Evolutionary conservation across 1,140 invertebrate species (phyloP).

Genomic region (Spodoptera frugiperda): DNA sequence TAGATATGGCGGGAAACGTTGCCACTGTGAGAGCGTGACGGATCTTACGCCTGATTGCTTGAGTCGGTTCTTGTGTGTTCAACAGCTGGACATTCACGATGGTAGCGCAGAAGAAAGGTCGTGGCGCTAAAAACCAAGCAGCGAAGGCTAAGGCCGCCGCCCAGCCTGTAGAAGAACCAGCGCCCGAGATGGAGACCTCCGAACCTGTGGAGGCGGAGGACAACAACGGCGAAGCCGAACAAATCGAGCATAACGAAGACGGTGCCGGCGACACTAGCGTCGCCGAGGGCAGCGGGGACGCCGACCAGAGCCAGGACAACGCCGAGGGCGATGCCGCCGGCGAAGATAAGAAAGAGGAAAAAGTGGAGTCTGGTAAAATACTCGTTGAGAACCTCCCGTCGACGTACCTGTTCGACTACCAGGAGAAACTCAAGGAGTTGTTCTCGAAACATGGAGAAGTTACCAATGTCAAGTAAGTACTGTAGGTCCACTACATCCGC

Average conservation of each 20-base stretch:
- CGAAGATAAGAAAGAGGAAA: slow-evolving; percentile 76
- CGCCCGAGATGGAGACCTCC: slow-evolving; percentile 58
- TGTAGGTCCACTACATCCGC: slow-evolving; percentile 5
- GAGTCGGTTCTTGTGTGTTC: slow-evolving; percentile 49
- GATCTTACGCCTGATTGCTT: slow-evolving; percentile 46
- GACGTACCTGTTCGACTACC: slow-evolving; percentile 81
- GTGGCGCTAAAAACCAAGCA: slow-evolving; percentile 75
- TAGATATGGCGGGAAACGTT: slow-evolving; percentile 64
- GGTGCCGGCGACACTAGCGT: slow-evolving; percentile 42
- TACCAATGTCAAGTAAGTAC: slow-evolving; percentile 78
- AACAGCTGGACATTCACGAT: slow-evolving; percentile 64
- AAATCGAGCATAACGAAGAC: slow-evolving; percentile 56
- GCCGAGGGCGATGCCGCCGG: slow-evolving; percentile 58
- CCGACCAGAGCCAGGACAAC: slow-evolving; percentile 58
- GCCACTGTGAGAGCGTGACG: slow-evolving; percentile 51
- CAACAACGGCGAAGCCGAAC: slow-evolving; percentile 73
- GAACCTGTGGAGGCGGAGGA: slow-evolving; percentile 71
- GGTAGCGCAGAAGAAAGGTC: slow-evolving; percentile 81
- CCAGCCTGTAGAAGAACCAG: slow-evolving; percentile 61
- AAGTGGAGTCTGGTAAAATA: slow-evolving; percentile 82
- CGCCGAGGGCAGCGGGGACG: slow-evolving; percentile 53
- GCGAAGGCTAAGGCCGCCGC: slow-evolving; percentile 68
- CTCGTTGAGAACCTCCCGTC: slow-evolving; percentile 82
- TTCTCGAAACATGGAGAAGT: slow-evolving; percentile 83
- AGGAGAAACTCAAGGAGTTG: slow-evolving; percentile 82